These are phyloP conservation scores for Tadarida brasiliensis DNA, from an alignment of 2,797 vertebrate genomes.

Conservation along the genomic window DNA sequence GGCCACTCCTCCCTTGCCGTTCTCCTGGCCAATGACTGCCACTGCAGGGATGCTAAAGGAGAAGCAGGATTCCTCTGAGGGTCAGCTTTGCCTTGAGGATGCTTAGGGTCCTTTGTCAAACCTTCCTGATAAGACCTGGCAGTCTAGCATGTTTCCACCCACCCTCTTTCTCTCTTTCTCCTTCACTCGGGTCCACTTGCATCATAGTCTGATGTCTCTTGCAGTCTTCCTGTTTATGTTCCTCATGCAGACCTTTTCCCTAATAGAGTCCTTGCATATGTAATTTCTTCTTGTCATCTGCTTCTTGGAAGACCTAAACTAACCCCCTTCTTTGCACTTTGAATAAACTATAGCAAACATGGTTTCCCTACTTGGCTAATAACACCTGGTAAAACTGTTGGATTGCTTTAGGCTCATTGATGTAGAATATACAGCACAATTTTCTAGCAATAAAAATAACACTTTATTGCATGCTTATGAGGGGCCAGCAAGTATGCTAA, in stretches of 20 bases:
- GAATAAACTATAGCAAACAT: not conserved
- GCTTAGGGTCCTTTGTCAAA: not conserved
- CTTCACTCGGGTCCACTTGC: not conserved
- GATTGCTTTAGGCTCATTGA: not conserved
- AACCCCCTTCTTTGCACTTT: not conserved
- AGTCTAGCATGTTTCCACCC: not conserved
- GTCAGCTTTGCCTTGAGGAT: not conserved
- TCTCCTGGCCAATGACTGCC: too few species aligned
- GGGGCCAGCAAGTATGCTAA: not conserved
- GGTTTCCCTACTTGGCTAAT: not conserved
- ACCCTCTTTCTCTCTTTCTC: not conserved
- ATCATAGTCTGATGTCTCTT: too few species aligned
- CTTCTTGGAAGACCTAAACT: not conserved
- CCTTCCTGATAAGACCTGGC: not conserved
- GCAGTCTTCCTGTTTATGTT: not conserved
- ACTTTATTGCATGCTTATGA: not conserved
- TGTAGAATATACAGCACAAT: not conserved
- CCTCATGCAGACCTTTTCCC: not conserved
- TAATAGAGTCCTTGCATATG: not conserved
- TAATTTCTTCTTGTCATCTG: not conserved
- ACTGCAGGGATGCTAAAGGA: too few species aligned
- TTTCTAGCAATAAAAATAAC: constrained; percentile 28
- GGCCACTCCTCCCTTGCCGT: not conserved
- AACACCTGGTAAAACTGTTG: not conserved
- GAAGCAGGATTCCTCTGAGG: not conserved